Percentiles rank a stretch among this genome's conserved stretches.
phyloP scores from a whole-genome alignment of 2,888 invertebrate species.

The Andrena bicolor region DNA sequence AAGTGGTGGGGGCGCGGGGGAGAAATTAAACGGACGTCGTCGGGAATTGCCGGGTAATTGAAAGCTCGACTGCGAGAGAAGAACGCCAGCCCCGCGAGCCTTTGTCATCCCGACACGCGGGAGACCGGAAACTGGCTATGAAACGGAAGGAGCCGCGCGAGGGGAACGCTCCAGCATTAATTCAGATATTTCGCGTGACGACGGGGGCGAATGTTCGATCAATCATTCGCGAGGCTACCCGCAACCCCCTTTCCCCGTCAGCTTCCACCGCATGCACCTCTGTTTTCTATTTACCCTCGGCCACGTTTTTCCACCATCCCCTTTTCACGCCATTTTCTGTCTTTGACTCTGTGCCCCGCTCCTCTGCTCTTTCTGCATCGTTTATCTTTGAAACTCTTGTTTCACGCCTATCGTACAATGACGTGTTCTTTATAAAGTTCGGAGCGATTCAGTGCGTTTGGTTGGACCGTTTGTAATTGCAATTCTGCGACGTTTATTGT shows the following conservation, averaged over 20 bases:
- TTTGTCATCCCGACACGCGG: constrained; percentile 71
- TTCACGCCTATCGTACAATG: neutral
- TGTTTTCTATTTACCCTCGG: neutral
- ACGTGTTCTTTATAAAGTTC: too few species aligned
- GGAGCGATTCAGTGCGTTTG: too few species aligned
- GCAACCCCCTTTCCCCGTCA: constrained; percentile 7
- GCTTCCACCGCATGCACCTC: neutral
- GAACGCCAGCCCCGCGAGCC: constrained; percentile 70
- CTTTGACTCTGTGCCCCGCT: neutral
- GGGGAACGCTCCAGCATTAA: constrained; percentile 68
- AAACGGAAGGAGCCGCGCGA: constrained; percentile 59
- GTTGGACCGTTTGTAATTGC: too few species aligned
- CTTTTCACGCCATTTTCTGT: neutral
- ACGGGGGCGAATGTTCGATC: constrained; percentile 60
- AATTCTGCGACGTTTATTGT: too few species aligned
- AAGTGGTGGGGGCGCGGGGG: constrained; percentile 41
- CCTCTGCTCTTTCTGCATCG: neutral
- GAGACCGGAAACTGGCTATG: constrained; percentile 67
- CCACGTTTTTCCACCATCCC: neutral
- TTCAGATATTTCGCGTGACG: constrained; percentile 67
- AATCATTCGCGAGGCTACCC: constrained; percentile 32
- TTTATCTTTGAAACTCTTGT: constrained; percentile 12
- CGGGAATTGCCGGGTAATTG: constrained; percentile 80
- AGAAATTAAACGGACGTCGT: constrained; percentile 78
- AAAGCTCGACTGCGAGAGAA: constrained; percentile 76